Conservation (phyloP, 2,113 vertebrate genomes). For the Sturnus vulgaris region DNA sequence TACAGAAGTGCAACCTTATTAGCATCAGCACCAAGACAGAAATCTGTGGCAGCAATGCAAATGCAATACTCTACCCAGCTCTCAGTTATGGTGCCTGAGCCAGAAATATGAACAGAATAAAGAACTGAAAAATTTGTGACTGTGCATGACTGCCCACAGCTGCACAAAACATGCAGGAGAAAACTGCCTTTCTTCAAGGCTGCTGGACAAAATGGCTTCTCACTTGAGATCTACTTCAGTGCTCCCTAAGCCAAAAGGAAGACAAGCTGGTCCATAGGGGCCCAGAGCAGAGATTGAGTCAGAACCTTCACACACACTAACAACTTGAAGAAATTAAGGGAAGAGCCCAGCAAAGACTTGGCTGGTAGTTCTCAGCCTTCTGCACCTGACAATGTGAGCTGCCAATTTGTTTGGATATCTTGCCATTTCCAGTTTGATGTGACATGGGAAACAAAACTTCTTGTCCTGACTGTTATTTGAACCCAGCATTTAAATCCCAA, state of each 20-base stretch:
- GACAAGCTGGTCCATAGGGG: neutral
- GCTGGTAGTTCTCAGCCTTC: neutral
- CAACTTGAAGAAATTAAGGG: neutral
- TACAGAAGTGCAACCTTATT: neutral
- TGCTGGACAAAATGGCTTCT: neutral
- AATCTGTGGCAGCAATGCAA: neutral
- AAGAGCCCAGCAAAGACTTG: neutral
- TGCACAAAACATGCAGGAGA: neutral
- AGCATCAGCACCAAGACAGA: neutral
- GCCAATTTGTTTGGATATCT: neutral
- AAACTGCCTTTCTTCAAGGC: neutral
- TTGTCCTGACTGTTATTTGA: conserved; percentile 24
- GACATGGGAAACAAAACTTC: conserved; percentile 11
- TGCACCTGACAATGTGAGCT: conserved; percentile 1
- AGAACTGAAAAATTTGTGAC: neutral
- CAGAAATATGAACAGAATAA: neutral
- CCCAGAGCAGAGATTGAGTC: neutral
- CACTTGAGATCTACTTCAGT: neutral
- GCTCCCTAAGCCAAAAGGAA: neutral
- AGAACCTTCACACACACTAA: neutral
- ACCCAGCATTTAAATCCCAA: neutral
- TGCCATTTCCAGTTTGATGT: conserved; percentile 6
- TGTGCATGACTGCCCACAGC: neutral
- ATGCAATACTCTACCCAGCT: neutral
- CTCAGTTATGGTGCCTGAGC: neutral